phyloP scores from a whole-genome alignment of 2,113 vertebrate species.

The Protomyctophum bolini region DNA sequence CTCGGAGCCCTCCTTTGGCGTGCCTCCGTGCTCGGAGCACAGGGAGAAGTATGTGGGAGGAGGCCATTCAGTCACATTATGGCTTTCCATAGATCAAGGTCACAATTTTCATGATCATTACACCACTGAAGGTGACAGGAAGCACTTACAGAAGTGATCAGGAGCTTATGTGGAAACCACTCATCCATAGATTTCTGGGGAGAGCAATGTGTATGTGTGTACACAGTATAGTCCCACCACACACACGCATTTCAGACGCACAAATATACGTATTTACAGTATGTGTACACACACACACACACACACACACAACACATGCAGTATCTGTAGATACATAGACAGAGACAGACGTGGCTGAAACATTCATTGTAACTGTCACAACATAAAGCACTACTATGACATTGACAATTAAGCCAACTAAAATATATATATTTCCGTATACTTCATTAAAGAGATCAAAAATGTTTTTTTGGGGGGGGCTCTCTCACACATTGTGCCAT shows the following conservation, averaged over 20 bases:
- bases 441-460: not conserved
- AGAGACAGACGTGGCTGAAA: not conserved
- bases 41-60: constrained; percentile 68
- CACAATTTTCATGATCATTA: constrained; percentile 81
- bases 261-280: constrained; percentile 11
- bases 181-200: constrained; percentile 71
- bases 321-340: not conserved
- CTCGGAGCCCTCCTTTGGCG: constrained; percentile 64
- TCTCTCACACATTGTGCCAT: constrained; percentile 50
- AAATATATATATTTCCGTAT: constrained; percentile 21
- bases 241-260: constrained; percentile 30
- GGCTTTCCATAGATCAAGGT: constrained; percentile 80
- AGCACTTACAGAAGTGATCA: constrained; percentile 79
- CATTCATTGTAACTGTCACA: not conserved
- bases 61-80: constrained; percentile 75
- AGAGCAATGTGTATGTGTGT: constrained; percentile 45
- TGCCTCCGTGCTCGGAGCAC: constrained; percentile 45
- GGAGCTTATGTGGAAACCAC: constrained; percentile 73
- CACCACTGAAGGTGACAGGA: constrained; percentile 80
- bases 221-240: constrained; percentile 37
- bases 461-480: constrained; percentile 22
- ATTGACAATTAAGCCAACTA: constrained; percentile 21
- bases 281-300: too few relatives aligned
- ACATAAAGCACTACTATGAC: constrained; percentile 45
- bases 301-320: too few relatives aligned